Base-by-base conservation (phyloP, 2,888 invertebrate species). In the Sesia bembeciformis region DNA sequence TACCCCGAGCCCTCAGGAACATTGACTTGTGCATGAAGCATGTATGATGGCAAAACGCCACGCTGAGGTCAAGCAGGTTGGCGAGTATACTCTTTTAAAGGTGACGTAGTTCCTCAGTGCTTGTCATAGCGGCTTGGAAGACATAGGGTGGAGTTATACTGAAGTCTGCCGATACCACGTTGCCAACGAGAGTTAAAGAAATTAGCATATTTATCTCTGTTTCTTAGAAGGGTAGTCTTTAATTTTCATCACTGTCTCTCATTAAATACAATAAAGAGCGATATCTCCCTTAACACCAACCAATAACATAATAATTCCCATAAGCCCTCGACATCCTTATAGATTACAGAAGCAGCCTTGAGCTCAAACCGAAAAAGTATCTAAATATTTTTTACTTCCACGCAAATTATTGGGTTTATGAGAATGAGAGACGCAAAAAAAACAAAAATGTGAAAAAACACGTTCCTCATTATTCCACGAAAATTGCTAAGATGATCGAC, bases 361-460 rank as follows among this genome's bases (percentile, higher is more conserved):
- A 46, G 46, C n/a, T 46, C 46, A 23, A 46, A 46, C 46, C 46
- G n/a, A 46, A 23, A 46, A 46, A 8, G 23, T 23, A n/a, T 46
- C 23, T 7, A 4, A 23, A 46, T 46, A 46, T 46, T 46, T 41
- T 46, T 46, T 8, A 46, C 23, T 8, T 46, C 23, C 1, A 40
- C 54, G 53, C 51, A 53, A 51, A 53, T 40, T 51, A 50, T 51
- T 39, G 46, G 52, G 46, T 53, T 53, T 53, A 53, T 51, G 53
- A 43, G 42, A 50, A 40, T 46, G 39, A 6, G 46, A 46, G 43
- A 43, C 52, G 41, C 52, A 54, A 46, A 50, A 50, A 42, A 40
- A 53, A 53, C 49, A 52, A 59, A 58, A 57, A 56, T 57, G 58
- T 46, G 52, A 57, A 57, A 54, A 51, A 54, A 52, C 59, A 60